Base-by-base conservation (phyloP, 2,113 vertebrate species). In the Diadophis punctatus region DNA sequence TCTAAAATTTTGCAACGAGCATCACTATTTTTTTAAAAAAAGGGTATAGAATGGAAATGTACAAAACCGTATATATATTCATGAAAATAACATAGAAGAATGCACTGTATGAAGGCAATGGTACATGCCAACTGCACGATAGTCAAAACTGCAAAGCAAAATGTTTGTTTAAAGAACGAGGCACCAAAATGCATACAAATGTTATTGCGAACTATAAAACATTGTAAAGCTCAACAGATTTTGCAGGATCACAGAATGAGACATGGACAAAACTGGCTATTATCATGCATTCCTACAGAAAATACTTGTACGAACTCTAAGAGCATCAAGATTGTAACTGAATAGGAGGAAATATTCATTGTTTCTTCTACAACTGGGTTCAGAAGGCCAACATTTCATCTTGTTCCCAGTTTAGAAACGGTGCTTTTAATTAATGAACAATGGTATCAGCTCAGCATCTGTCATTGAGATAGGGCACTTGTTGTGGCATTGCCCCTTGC, bases 401-500 rank as follows among this genome's bases (percentile, higher is more conserved):
- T 95, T 95, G 80, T 95, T 95, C 90, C 94, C 94, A 46, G 39
- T 94, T 95, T 90, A 95, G 95, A 96, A 91, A 49, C 11, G 55
- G 34, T 90, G 94, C 93, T 95, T 97, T 96, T 95, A 96, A 96
- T 96, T 96, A 94, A 97, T 95, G 95, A 97, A 97, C 95, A 88
- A 96, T 94, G 94, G 92, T 55, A 55, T 92, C 92, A 74, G 49
- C 94, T 52, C 0, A 43, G 1, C 0, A 94, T 93, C 94, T 96
- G 97, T 92, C 96, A 96, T 88, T 96, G 95, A 96, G 85, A 93
- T 90, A 90, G 92, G 95, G 96, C 92, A 96, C 93, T 96, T 95
- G 95, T 93, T 94, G 97, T 96, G 97, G 98, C 97, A 97, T 96
- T 97, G 96, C 94, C 86, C 60, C 93, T 92, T 90, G 96, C 97